Evolutionary conservation across 2,113 vertebrate genomes (phyloP).

Genomic region (Rutilus rutilus): DNA sequence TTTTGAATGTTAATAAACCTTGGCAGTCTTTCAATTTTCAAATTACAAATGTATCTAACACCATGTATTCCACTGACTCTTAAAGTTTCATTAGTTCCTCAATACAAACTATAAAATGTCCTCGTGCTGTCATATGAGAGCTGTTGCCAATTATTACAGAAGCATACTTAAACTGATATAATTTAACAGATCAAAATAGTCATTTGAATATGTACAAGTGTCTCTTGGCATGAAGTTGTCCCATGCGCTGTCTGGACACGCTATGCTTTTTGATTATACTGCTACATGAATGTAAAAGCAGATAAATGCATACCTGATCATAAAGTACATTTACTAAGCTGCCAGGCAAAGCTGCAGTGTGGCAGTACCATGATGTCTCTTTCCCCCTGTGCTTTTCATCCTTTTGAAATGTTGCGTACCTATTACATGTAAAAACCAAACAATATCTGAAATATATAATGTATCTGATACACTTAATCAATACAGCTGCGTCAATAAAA

Average conservation of each 20-base stretch:
- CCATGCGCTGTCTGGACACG: conserved; percentile 15
- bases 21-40: not conserved
- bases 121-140: conserved; percentile 17
- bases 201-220: conserved; percentile 37
- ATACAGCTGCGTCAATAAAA: conserved; percentile 36
- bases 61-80: not conserved
- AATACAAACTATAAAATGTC: not conserved
- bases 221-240: conserved; percentile 31
- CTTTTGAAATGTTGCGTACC: conserved; percentile 63
- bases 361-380: conserved; percentile 67
- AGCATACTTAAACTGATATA: conserved; percentile 23
- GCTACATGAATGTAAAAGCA: conserved; percentile 28
- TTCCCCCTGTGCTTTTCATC: conserved; percentile 67
- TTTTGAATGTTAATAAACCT: conserved; percentile 6
- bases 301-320: conserved; percentile 59
- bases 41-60: not conserved
- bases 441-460: conserved; percentile 31
- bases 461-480: conserved; percentile 20
- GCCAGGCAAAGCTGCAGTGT: conserved; percentile 47
- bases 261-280: conserved; percentile 31
- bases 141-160: conserved; percentile 18
- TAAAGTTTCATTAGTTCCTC: conserved; percentile 5
- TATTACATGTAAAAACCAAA: conserved; percentile 40
- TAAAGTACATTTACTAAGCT: conserved; percentile 39
- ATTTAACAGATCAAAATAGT: conserved; percentile 36